Conservation (phyloP, 2,797 vertebrate genomes). For the Chanos chanos region DNA sequence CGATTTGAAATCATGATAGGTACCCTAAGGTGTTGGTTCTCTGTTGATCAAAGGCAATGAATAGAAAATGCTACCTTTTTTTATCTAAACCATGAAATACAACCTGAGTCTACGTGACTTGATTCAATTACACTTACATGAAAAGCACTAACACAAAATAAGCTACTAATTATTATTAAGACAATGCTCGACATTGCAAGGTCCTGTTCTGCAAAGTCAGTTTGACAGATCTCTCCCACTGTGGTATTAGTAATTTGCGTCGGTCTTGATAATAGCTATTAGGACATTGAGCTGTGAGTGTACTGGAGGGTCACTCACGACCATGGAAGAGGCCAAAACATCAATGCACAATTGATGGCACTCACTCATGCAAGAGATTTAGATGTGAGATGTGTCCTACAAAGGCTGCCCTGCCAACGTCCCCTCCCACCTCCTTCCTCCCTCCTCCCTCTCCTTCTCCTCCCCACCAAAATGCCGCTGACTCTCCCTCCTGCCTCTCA, state of each 20-base stretch:
- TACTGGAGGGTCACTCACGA: conserved; percentile 8
- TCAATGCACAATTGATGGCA: conserved; percentile 21
- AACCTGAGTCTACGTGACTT: too few species aligned
- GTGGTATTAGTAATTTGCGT: neutral
- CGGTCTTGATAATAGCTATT: conserved; percentile 1
- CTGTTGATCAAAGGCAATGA: too few species aligned
- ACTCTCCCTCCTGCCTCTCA: conserved; percentile 28
- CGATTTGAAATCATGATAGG: too few species aligned
- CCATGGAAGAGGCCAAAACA: conserved; percentile 20
- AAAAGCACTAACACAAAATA: too few species aligned
- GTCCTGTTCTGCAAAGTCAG: neutral
- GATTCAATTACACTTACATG: too few species aligned
- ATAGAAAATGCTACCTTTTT: too few species aligned
- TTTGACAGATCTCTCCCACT: neutral
- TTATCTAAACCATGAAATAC: too few species aligned
- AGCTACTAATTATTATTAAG: neutral
- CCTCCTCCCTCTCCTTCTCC: conserved; percentile 27
- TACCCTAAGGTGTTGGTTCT: too few species aligned
- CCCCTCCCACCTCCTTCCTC: neutral
- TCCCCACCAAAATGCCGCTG: neutral
- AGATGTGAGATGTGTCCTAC: conserved; percentile 42
- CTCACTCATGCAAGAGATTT: conserved; percentile 29
- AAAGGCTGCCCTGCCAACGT: conserved; percentile 13
- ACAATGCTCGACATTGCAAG: neutral
- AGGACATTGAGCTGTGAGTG: neutral